Conservation (phyloP, 2,797 vertebrate species). For the Cyprinodon diabolis region DNA sequence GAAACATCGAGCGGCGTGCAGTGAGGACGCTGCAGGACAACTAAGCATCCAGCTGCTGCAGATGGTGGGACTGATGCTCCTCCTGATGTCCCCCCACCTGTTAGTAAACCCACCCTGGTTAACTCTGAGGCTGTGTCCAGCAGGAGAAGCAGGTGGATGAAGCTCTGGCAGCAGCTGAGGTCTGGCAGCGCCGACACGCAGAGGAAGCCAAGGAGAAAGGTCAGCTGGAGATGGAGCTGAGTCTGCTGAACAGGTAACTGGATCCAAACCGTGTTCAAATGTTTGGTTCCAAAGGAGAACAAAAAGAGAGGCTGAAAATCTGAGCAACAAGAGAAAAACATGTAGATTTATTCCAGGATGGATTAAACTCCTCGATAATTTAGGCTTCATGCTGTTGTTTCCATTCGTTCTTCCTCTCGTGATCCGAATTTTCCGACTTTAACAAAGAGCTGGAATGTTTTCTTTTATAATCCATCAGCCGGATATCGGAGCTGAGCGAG, state of each 20-base stretch:
- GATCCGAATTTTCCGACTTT: no score
- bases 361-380: no score
- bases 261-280: background rate
- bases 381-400: no score
- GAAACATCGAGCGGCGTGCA: slow-evolving; percentile 87
- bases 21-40: slow-evolving; percentile 82
- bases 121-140: background rate
- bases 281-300: background rate
- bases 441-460: no score
- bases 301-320: no score
- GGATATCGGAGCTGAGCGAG: slow-evolving; percentile 81
- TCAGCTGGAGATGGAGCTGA: slow-evolving; percentile 84
- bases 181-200: slow-evolving; percentile 83
- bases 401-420: no score
- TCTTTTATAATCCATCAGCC: slow-evolving; percentile 70
- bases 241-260: slow-evolving; percentile 85
- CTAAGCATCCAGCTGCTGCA: slow-evolving; percentile 84
- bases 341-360: no score
- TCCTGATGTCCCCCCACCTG: no score
- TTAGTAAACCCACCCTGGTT: background rate
- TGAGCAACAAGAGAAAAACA: no score
- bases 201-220: slow-evolving; percentile 86
- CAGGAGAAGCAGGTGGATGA: slow-evolving; percentile 87
- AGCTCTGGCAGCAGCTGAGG: slow-evolving; percentile 81
- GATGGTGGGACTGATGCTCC: slow-evolving; percentile 76